Evolutionary conservation across 2,888 invertebrate species (phyloP).

Genomic region (Arrhopalites spinosus): DNA sequence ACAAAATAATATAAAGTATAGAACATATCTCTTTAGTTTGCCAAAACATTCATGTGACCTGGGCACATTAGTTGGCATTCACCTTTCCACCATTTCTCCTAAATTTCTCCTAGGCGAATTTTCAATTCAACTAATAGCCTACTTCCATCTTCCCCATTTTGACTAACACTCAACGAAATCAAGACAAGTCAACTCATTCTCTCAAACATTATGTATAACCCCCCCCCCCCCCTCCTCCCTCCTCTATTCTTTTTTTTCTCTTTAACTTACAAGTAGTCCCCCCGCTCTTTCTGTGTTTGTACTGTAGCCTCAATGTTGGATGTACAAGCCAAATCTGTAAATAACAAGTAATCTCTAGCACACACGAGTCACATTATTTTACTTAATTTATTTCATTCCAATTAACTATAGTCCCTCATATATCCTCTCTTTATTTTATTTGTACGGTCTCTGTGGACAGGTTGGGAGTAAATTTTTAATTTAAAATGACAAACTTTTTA

Average conservation of each 20-base stretch:
- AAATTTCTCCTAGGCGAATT: conserved; percentile 14
- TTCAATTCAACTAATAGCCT: conserved; percentile 32
- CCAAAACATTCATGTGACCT: no score
- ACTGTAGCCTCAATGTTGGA: no score
- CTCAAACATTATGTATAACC: neutral
- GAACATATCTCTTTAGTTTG: neutral
- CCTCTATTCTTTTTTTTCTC: no score
- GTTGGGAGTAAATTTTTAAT: no score
- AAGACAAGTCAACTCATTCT: neutral
- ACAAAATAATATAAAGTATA: neutral
- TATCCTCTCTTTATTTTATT: no score
- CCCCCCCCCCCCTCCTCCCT: neutral
- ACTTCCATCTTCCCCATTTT: conserved; percentile 5
- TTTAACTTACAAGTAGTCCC: neutral
- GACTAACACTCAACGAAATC: conserved; percentile 8
- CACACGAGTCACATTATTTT: no score
- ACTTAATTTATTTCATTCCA: neutral
- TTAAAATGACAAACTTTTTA: no score
- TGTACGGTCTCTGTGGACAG: no score
- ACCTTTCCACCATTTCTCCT: conserved; percentile 5
- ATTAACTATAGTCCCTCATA: neutral
- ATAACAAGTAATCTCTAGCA: no score
- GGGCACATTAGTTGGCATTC: neutral
- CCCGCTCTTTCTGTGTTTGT: neutral
- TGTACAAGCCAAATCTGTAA: no score